Evolutionary conservation across 2,797 vertebrate species (phyloP).

Genomic region (Potorous gilbertii): DNA sequence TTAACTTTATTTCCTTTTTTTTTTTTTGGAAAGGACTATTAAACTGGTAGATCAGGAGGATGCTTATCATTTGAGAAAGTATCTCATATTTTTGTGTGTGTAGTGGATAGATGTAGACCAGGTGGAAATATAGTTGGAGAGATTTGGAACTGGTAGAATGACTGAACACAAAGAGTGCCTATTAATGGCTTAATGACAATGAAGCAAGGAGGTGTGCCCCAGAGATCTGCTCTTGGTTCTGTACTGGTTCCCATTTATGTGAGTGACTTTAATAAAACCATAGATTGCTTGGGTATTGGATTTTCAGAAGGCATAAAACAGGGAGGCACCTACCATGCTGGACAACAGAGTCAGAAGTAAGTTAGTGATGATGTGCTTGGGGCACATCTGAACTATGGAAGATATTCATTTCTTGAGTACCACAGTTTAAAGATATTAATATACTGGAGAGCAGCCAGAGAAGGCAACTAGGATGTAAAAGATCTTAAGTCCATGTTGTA

Average conservation of each 20-base stretch:
- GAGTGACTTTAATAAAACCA: background rate
- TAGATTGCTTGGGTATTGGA: background rate
- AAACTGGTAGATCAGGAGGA: background rate
- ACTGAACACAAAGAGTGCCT: background rate
- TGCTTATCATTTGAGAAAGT: background rate
- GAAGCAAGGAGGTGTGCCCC: background rate
- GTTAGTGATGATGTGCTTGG: background rate
- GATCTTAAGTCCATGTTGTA: background rate
- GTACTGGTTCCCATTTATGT: background rate
- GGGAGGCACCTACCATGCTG: background rate
- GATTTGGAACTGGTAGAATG: background rate
- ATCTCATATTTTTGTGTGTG: background rate
- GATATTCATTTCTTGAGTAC: background rate
- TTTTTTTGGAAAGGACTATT: background rate
- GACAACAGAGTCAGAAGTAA: background rate
- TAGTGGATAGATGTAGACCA: background rate
- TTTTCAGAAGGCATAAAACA: background rate
- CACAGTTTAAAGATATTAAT: background rate
- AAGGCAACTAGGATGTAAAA: background rate
- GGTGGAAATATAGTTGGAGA: background rate
- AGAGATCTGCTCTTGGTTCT: background rate
- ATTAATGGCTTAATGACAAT: background rate
- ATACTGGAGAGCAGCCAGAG: background rate
- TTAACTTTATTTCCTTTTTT: background rate
- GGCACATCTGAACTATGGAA: too few species aligned